Base-by-base conservation (phyloP, 2,888 invertebrate species). In the Poecilobothrus nobilitatus region DNA sequence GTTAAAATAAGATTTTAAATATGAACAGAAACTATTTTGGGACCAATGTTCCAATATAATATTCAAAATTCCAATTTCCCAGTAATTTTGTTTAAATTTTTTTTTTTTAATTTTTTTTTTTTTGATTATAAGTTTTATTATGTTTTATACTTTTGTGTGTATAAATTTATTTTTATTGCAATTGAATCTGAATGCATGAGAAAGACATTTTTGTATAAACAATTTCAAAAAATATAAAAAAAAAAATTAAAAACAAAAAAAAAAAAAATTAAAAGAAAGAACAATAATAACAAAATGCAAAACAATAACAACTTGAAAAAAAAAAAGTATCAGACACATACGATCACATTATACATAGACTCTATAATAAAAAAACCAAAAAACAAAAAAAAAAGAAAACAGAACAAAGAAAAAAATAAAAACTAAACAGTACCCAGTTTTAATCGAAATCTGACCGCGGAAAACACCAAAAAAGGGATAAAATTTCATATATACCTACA, bases 81-180 rank as follows among this genome's bases (percentile, higher is more conserved):
- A 53, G 53, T 53, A 53, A 53, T 12, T 53, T 53, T 41, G 9
- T 41, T 41, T 41, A 12, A 15, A 2, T 41, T 41, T 41, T 41
- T 15, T 41, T 41, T 41, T 41, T 41, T 41, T 41, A 2, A 6
- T 53, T 53, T 53, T 53, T 53, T 1, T 53, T 53, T 53, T 53
- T 18, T 53, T 53, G 53, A 53, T 53, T 53, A 53, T 53, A 53
- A 53, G n/a, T 53, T 53, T 53, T 53, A 53, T 53, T 53, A 53
- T 53, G 53, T 53, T 53, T 53, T 53, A 53, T 53, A 53, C n/a
- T 53, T n/a, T 53, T 18, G 53, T 53, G 53, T 53, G 53, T 53
- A 53, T 53, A 53, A 53, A 53, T 53, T 53, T 53, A 53, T 53
- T 53, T 53, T 53, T 53, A 53, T 53, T 53, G 53, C 53, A 53